A percentile compares a stretch with the other conserved stretches of the same genome.
phyloP scores from a whole-genome alignment of 1,140 invertebrate species.

The Gryllus bimaculatus region DNA sequence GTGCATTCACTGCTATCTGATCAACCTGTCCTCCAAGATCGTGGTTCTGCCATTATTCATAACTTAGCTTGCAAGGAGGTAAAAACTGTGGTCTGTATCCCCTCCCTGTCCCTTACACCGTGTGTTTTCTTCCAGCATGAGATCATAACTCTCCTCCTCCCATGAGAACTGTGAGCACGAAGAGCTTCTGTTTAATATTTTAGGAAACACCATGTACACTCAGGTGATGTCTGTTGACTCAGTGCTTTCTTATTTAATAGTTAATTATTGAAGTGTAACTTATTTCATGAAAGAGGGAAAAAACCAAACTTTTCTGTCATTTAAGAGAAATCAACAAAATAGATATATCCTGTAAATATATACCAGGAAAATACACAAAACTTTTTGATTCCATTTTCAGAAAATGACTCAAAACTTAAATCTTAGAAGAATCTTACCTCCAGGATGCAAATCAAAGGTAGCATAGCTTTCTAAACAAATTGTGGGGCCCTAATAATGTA shows the following conservation, averaged over 20 bases:
- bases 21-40: constrained; percentile 57
- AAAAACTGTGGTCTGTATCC: constrained; percentile 89
- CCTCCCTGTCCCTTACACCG: constrained; percentile 2
- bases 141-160: neutral
- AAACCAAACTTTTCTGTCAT: too few relatives aligned
- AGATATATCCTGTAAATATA: too few relatives aligned
- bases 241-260: too few relatives aligned
- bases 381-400: constrained; percentile 43
- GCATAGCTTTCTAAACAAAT: constrained; percentile 32
- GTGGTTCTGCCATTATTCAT: constrained; percentile 77
- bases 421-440: constrained; percentile 56
- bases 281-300: too few relatives aligned
- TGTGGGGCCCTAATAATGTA: neutral
- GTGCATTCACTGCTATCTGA: constrained; percentile 76
- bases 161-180: constrained; percentile 1
- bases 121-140: neutral
- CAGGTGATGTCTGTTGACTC: too few relatives aligned
- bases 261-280: too few relatives aligned
- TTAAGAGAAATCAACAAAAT: too few relatives aligned
- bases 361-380: neutral
- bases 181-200: neutral
- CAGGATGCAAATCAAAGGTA: constrained; percentile 61
- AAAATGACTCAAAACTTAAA: constrained; percentile 59
- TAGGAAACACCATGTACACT: neutral
- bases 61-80: constrained; percentile 92